Evolutionary conservation across 2,113 vertebrate genomes (phyloP).

Genomic region (Chamaea fasciata): DNA sequence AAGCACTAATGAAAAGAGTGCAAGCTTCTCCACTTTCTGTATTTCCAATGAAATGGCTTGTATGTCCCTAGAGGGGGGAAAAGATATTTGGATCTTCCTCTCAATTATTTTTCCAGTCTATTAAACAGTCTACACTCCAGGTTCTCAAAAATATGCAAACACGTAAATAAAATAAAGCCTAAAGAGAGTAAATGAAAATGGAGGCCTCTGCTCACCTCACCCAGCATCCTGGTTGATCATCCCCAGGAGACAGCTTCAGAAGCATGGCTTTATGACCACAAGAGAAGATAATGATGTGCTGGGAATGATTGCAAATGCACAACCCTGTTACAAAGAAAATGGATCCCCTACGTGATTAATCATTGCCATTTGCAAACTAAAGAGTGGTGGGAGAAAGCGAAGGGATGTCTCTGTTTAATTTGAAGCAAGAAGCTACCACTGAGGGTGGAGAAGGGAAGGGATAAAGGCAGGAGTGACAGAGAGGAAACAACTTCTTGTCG

Average conservation of each 20-base stretch:
- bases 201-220: not conserved
- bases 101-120: constrained; percentile 66
- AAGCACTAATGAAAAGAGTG: not conserved
- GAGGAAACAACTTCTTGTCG: not conserved
- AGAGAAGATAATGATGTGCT: not conserved
- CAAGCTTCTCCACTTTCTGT: not conserved
- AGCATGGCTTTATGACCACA: not conserved
- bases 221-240: not conserved
- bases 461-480: not conserved
- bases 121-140: constrained; percentile 35
- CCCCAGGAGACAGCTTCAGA: not conserved
- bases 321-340: not conserved
- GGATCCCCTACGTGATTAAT: not conserved
- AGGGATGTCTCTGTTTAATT: not conserved
- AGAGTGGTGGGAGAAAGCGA: not conserved
- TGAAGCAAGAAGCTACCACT: not conserved
- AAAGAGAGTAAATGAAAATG: not conserved
- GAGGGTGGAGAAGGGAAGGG: not conserved
- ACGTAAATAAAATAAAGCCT: not conserved
- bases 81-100: constrained; percentile 7
- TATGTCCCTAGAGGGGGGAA: not conserved
- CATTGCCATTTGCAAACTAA: not conserved
- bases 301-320: not conserved
- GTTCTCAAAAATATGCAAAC: constrained; percentile 18
- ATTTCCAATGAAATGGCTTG: constrained; percentile 1